Evolutionary conservation across 1,140 invertebrate species (phyloP).

Genomic region (Diprion similis): DNA sequence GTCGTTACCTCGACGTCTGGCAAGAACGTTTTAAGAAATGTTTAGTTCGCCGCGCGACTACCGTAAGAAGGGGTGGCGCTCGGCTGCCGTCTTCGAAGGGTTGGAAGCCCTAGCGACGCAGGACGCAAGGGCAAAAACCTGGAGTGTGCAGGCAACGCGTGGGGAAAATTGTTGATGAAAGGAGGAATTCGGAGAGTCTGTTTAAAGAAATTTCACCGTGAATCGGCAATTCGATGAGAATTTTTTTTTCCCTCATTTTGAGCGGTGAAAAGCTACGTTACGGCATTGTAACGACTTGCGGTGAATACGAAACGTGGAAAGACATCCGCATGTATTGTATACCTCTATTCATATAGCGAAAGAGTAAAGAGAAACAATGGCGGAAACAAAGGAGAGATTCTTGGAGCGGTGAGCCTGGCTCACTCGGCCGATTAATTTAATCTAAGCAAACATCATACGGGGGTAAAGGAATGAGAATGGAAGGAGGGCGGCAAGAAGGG

Average conservation of each 20-base stretch:
- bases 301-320: too few species aligned
- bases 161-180: too few species aligned
- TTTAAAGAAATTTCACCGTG: too few species aligned
- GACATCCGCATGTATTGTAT: too few species aligned
- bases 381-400: background rate
- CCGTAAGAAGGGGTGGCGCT: slow-evolving; percentile 47
- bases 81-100: background rate
- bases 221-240: too few species aligned
- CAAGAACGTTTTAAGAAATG: slow-evolving; percentile 50
- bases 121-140: background rate
- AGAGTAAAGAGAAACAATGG: background rate
- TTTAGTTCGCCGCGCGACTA: slow-evolving; percentile 36
- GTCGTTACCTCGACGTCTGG: slow-evolving; percentile 32
- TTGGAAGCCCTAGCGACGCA: background rate
- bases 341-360: background rate
- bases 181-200: too few species aligned
- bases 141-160: too few species aligned
- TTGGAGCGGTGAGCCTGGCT: slow-evolving; percentile 17
- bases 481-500: slow-evolving; percentile 32
- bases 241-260: too few species aligned
- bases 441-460: slow-evolving; percentile 60
- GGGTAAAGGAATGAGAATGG: slow-evolving; percentile 39
- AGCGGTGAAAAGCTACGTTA: too few species aligned
- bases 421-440: slow-evolving; percentile 57
- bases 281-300: too few species aligned